phyloP scores from a whole-genome alignment of 2,888 invertebrate species.

The Automeris io region DNA sequence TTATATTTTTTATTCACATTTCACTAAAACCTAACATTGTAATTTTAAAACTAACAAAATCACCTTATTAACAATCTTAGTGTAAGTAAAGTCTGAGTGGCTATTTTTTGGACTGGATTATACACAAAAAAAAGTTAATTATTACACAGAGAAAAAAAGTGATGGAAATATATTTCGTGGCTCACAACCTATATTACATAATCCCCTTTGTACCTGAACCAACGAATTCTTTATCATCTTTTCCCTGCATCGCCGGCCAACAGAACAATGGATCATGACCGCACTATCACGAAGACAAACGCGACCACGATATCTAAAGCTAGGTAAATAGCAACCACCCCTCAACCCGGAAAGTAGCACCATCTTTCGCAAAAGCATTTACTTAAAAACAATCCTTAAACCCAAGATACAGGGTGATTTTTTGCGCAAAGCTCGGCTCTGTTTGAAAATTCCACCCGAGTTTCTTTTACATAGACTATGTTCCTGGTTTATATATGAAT shows the following conservation, averaged over 20 bases:
- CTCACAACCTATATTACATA: constrained; percentile 13
- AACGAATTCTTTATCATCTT: constrained; percentile 16
- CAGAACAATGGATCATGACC: constrained; percentile 58
- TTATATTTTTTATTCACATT: too few relatives aligned
- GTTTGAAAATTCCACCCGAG: constrained; percentile 56
- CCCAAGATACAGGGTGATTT: constrained; percentile 40
- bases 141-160: too few relatives aligned
- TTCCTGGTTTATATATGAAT: constrained; percentile 18
- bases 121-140: constrained; percentile 17
- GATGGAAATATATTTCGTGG: too few relatives aligned
- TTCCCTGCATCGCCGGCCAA: constrained; percentile 14
- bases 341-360: constrained; percentile 56
- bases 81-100: too few relatives aligned
- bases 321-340: constrained; percentile 61
- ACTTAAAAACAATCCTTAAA: constrained; percentile 38
- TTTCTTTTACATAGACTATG: constrained; percentile 64
- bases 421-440: constrained; percentile 45
- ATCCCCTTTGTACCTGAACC: constrained; percentile 17
- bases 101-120: constrained; percentile 8
- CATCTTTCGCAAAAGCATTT: constrained; percentile 46
- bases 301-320: constrained; percentile 61
- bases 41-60: too few relatives aligned
- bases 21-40: too few relatives aligned
- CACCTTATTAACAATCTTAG: too few relatives aligned
- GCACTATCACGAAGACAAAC: constrained; percentile 68